Percentiles rank a stretch among this genome's conserved stretches.
Conservation (phyloP, 2,113 vertebrate genomes). For the Crotalus tigris region DNA sequence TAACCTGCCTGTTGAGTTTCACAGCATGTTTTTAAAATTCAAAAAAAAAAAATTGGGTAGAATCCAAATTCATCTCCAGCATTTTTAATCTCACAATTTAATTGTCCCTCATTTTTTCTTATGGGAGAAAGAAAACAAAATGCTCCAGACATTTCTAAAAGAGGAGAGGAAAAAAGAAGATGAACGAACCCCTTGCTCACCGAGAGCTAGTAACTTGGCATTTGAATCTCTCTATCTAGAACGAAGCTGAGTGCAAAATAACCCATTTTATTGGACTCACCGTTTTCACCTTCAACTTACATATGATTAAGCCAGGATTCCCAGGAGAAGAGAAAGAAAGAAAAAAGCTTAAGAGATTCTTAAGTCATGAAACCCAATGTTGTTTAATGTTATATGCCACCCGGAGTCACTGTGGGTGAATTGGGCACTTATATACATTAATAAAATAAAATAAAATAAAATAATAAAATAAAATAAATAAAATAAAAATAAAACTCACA, state of each 20-base stretch:
- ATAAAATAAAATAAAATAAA: too few relatives aligned
- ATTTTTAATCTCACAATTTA: background rate
- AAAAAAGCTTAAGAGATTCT: background rate
- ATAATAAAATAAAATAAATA: too few relatives aligned
- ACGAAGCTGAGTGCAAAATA: background rate
- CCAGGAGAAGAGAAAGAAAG: background rate
- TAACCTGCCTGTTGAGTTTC: background rate
- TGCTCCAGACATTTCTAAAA: background rate
- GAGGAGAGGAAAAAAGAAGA: background rate
- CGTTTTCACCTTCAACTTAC: background rate
- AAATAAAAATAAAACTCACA: background rate
- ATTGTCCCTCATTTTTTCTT: background rate
- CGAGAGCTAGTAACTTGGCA: background rate
- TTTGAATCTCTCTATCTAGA: background rate
- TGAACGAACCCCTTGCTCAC: background rate
- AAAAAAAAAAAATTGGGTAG: background rate
- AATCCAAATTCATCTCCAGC: background rate
- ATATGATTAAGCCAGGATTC: background rate
- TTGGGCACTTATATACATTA: too few relatives aligned
- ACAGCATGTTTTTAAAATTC: background rate
- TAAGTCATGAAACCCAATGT: background rate
- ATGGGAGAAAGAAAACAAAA: background rate
- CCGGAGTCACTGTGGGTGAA: background rate
- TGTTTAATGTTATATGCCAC: background rate
- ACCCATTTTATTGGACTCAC: background rate